A percentile compares a stretch with the other conserved stretches of the same genome.
Conservation (phyloP, 2,888 invertebrate genomes). For the Lysandra bellargus region DNA sequence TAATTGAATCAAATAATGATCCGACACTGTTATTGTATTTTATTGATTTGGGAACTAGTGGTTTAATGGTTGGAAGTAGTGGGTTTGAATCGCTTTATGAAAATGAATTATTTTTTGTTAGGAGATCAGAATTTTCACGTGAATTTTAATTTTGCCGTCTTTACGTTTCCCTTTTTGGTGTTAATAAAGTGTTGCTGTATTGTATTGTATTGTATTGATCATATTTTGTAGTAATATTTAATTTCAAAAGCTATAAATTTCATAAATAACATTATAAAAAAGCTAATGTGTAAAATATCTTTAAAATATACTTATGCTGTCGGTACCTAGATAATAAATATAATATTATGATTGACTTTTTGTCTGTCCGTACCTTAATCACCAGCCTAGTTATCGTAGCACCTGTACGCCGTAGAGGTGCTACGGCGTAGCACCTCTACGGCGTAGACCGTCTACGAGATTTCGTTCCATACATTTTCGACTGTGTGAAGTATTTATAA, state of each 20-base stretch:
- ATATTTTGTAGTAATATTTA: no score
- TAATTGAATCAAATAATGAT: conserved; percentile 18
- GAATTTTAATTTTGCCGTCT: not conserved
- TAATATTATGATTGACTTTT: no score
- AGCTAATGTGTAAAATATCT: no score
- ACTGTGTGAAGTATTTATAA: not conserved
- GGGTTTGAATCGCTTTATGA: not conserved
- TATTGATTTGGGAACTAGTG: not conserved
- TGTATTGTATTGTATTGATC: no score
- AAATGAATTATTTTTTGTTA: no score
- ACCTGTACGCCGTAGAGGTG: not conserved
- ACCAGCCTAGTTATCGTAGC: not conserved
- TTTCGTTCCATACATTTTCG: not conserved
- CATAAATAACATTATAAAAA: no score
- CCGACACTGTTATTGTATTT: conserved; percentile 3
- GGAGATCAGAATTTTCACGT: no score
- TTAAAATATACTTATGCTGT: no score
- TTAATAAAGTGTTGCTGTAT: no score
- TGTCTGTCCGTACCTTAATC: not conserved
- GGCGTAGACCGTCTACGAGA: not conserved
- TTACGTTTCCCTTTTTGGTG: no score
- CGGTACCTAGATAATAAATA: not conserved
- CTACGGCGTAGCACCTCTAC: not conserved
- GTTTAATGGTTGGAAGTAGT: not conserved
- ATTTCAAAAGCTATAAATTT: no score